Base-by-base conservation (phyloP, 2,113 vertebrate species). In the Cyprinodon variegatus region DNA sequence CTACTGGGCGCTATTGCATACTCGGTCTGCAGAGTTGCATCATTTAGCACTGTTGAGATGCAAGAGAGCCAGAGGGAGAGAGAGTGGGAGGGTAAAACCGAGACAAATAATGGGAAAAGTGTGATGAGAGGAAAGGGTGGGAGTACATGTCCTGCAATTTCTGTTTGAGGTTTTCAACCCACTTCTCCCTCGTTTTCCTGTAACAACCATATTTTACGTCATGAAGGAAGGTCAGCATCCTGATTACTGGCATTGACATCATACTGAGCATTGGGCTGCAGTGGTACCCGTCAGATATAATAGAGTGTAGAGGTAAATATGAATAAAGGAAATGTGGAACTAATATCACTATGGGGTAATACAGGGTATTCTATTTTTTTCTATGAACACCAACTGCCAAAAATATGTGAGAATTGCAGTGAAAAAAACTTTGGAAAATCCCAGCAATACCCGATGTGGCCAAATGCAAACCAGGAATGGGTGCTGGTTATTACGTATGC, bases 1-100 rank as follows among this genome's bases (percentile, higher is more conserved):
- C 81, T n/a, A 70, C 78, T 78, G 77, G 84, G 82, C 78, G 79
- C 65, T 80, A 81, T 91, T 91, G 87, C 90, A 89, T 81, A 53
- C 81, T 77, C 20, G 61, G 68, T 60, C 68, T 46, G 83, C 75
- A 79, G 69, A 87, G 82, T 91, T 91, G 86, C 90, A 91, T 91
- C 90, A 91, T 81, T 85, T 86, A 77, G 70, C 15, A 11, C 72
- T 65, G 61, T 36, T 0, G 76, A 78, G 73, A 82, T 29, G 69
- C 74, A 61, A 84, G 72, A 78, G 72, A 63, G 83, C 50, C 61
- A 45, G 74, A 17, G 59, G 22, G 64, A 62, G 36, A 38, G 63
- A 57, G 65, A 48, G 70, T 48, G 61, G 14, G 64, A 40, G 82
- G 61, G 65, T 11, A 74, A 84, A 22, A 70, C 57, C 9, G 70